Evolutionary conservation across 2,797 vertebrate species (phyloP), one percentile per base, ranked within the genome.

Genomic region (Tiaroga cobitis): DNA sequence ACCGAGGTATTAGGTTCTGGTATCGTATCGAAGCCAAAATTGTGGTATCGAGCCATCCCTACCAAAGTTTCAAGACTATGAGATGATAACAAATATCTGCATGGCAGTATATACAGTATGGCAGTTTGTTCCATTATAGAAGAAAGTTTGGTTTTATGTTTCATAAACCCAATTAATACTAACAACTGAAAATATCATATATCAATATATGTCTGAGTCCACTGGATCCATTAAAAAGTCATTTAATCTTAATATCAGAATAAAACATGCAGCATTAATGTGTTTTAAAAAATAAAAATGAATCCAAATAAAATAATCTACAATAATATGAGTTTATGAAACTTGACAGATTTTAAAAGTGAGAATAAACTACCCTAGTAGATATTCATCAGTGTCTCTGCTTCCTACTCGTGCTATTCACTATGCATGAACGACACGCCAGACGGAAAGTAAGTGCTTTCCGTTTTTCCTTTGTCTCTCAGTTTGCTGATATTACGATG

Each of bases 361-460:
- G 8, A 73, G 80, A 82, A 54, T 82, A 82, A 82, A 29, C 11
- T 24, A n/a, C 21, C 18, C 37, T 7, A 26, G 69, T 34, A 54
- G 63, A 69, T 68, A 54, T 54, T 69, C 21, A 49, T 19, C 78
- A 68, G 29, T 37, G 61, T 80, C 26, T 68, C 29, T 51, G 29
- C 78, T 81, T 69, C 51, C 67, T 72, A 82, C 68, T 81, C 49
- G 4, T 43, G 51, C 80, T 73, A 72, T 82, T 82, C 34, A 43
- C 32, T 43, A 21, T 21, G 16, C 29, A 59, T 18, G 54, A 81
- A 72, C 24, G 56, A 74, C 13, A 75, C 3, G 10, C 26, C 39
- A 79, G 56, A 21, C 56, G 5, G 18, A 9, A 39, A 21, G 26
- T 67, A 51, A 51, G 21, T n/a, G 59, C 32, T 67, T 67, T 76